Percentiles rank a stretch among this genome's conserved stretches.
phyloP scores from a whole-genome alignment of 2,888 invertebrate species.

The Eristalis intricaria region DNA sequence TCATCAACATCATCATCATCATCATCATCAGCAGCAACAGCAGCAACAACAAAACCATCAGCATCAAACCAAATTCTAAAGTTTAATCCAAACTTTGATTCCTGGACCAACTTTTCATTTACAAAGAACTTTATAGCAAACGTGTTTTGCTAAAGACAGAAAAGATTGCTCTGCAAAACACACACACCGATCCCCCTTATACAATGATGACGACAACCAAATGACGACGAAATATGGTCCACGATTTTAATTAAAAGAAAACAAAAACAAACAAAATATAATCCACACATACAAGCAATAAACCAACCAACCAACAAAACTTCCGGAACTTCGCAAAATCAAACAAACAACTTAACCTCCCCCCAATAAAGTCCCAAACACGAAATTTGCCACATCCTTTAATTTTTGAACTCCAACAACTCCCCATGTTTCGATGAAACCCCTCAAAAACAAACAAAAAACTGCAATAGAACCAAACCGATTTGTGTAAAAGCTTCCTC shows the following conservation, averaged over 20 bases:
- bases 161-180: conserved; percentile 10
- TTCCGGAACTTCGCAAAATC: not conserved
- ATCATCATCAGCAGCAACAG: conserved; percentile 49
- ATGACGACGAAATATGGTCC: conserved; percentile 60
- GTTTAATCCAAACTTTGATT: conserved; percentile 80
- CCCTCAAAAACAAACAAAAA: not conserved
- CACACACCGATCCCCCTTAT: conserved; percentile 18
- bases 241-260: conserved; percentile 44
- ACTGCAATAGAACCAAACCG: conserved; percentile 13
- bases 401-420: conserved; percentile 8
- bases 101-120: conserved; percentile 81
- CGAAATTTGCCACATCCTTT: conserved; percentile 12
- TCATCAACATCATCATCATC: conserved; percentile 56
- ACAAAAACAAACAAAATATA: conserved; percentile 20
- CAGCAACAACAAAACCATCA: conserved; percentile 53
- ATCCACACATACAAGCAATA: not conserved
- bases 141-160: conserved; percentile 78
- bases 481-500: conserved; percentile 69
- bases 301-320: not conserved
- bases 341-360: not conserved
- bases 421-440: not conserved
- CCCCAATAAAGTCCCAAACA: not conserved
- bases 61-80: conserved; percentile 73
- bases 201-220: conserved; percentile 59
- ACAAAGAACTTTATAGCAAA: conserved; percentile 81